Base-by-base conservation (phyloP, 2,797 vertebrate species). In the Sebastes trivittatus region DNA sequence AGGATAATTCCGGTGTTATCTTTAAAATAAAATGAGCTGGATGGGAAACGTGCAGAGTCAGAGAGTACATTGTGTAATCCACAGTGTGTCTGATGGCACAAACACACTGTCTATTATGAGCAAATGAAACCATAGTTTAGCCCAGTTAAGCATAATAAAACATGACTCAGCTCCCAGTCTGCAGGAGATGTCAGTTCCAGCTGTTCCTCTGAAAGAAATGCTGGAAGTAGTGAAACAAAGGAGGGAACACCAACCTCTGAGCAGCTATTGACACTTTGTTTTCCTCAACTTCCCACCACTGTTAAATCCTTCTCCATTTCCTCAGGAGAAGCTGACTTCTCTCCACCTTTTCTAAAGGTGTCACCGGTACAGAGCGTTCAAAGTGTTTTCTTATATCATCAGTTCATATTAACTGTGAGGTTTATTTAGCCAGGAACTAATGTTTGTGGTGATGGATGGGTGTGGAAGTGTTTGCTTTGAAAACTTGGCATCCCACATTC, bases 211-310 rank as follows among this genome's bases (percentile, higher is more conserved):
- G 22, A 75, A 86, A 87, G 86, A 90, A 91, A 88, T 4, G 80
- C 80, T 90, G 91, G 85, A 92, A 90, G 83, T 81, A 7, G 55
- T 3, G 13, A 14, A 85, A 87, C 89, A 92, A 90, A 86, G 76
- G 66, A 77, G 85, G 86, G 83, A 90, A 90, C 73, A 67, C 70
- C 68, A 25, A 29, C 76, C 68, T 78, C 79, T 7, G 61, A 78
- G 46, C 62, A 14, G 75, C 80, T 56, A 69, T 60, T 70, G 55
- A 81, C 65, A 25, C 36, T 49, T 13, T 63, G 75, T 54, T 75
- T 75, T 67, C 65, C 81, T 71, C 5, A 36, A 77, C 82, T 76
- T 87, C 75, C 88, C 61, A 30, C 46, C 46, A 25, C 16, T 22
- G 18, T 61, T 4, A 54, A 25, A 64, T 29, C 38, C 5, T 25